Evolutionary conservation across 2,113 vertebrate genomes (phyloP).

Genomic region (Myanophis thanlyinensis): DNA sequence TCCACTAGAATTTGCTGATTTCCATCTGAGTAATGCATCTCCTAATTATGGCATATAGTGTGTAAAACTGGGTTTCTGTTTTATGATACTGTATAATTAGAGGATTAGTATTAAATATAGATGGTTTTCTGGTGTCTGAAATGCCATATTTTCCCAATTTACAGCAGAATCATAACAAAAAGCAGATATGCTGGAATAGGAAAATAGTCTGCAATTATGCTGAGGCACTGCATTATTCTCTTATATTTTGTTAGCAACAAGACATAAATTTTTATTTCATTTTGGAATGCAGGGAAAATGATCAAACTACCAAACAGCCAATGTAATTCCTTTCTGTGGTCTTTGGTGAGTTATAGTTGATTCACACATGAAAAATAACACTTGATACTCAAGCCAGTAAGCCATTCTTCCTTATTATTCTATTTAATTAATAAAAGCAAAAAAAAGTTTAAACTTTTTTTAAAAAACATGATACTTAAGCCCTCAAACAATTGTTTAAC

Average conservation of each 20-base stretch:
- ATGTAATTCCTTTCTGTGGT: not conserved
- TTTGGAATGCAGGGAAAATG: not conserved
- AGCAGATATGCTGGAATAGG: slow-evolving; percentile 21
- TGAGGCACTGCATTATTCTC: not conserved
- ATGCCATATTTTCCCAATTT: slow-evolving; percentile 54
- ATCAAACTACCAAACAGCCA: not conserved
- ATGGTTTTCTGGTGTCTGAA: slow-evolving; percentile 35
- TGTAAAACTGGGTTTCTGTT: slow-evolving; percentile 25
- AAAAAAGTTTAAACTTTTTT: not conserved
- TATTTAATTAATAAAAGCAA: not conserved
- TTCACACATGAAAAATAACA: not conserved
- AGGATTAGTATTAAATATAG: slow-evolving; percentile 33
- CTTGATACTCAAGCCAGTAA: not conserved
- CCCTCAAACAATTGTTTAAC: not conserved
- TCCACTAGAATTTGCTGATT: slow-evolving; percentile 37
- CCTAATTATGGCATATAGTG: slow-evolving; percentile 15
- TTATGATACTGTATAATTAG: slow-evolving; percentile 43
- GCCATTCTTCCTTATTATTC: not conserved
- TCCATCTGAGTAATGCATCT: slow-evolving; percentile 31
- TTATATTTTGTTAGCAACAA: not conserved
- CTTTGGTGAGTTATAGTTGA: not conserved
- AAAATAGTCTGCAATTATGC: slow-evolving; percentile 14
- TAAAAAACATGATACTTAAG: not conserved
- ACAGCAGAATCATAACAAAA: slow-evolving; percentile 29
- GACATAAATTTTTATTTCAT: not conserved